A percentile compares a stretch with the other conserved stretches of the same genome.
Evolutionary conservation across 1,140 invertebrate genomes (phyloP).

Genomic region (Asobara japonica): DNA sequence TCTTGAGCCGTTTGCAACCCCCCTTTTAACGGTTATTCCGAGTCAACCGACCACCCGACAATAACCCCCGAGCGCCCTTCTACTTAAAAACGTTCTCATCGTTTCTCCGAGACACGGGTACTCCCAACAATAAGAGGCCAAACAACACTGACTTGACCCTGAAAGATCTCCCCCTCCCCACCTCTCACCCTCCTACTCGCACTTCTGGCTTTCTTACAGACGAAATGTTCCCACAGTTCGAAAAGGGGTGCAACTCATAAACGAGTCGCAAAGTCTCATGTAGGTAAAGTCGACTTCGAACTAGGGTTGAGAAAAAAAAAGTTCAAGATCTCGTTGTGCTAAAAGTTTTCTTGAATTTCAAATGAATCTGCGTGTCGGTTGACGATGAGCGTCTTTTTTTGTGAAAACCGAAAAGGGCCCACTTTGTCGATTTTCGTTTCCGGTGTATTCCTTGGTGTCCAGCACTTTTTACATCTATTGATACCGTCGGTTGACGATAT

Average conservation of each 20-base stretch:
- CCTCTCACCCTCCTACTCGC: background rate
- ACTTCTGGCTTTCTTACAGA: conserved; percentile 29
- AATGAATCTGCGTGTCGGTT: no score
- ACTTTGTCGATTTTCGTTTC: no score
- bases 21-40: conserved; percentile 54
- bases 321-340: no score
- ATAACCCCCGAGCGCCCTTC: conserved; percentile 34
- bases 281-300: background rate
- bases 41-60: conserved; percentile 53
- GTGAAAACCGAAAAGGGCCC: no score
- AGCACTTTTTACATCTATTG: no score
- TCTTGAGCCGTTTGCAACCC: conserved; percentile 25
- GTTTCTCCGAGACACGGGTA: conserved; percentile 17
- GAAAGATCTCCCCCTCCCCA: conserved; percentile 45
- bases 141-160: conserved; percentile 46
- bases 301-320: no score
- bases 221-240: conserved; percentile 35
- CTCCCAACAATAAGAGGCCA: background rate
- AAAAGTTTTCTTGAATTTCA: no score
- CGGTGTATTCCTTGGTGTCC: no score
- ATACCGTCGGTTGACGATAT: no score
- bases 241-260: background rate
- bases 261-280: conserved; percentile 36
- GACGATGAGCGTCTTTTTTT: no score
- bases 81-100: conserved; percentile 19